These are phyloP conservation scores for Temnopleurus reevesii DNA, from an alignment of 53 echinoderm and acorn worm genomes.

Conservation along the genomic window DNA sequence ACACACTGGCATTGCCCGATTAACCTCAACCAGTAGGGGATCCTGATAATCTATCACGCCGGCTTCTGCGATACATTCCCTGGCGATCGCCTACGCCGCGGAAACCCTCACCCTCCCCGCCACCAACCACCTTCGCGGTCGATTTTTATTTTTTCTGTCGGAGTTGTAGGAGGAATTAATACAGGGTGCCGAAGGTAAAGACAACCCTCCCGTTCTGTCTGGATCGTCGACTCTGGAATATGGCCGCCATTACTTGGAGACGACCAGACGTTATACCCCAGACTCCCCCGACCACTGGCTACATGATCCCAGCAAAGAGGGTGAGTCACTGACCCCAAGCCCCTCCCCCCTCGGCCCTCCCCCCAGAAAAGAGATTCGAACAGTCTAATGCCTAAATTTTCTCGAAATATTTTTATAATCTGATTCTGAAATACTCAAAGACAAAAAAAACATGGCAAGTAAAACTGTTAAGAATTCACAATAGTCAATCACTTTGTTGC, in stretches of 20 bases:
- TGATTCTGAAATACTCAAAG: too few species aligned
- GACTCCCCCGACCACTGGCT: conserved; percentile 59
- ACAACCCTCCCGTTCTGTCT: conserved; percentile 46
- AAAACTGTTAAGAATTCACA: too few species aligned
- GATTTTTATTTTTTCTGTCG: not conserved
- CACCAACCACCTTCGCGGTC: not conserved
- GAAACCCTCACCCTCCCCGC: not conserved
- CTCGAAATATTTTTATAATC: too few species aligned
- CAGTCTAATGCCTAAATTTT: too few species aligned
- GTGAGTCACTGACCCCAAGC: too few species aligned
- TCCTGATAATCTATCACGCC: not conserved
- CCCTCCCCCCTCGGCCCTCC: too few species aligned
- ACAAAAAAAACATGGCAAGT: too few species aligned
- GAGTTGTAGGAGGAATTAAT: conserved; percentile 31
- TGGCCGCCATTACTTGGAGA: conserved; percentile 52
- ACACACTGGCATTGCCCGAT: not conserved
- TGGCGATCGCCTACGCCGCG: not conserved
- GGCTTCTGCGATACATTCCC: not conserved
- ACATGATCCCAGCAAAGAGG: conserved; percentile 53
- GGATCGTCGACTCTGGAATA: conserved; percentile 58
- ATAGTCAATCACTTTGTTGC: too few species aligned
- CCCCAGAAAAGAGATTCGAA: too few species aligned
- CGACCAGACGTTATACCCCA: conserved; percentile 60
- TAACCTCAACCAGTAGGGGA: not conserved
- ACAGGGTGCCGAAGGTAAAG: conserved; percentile 58